Evolutionary conservation across 2,113 vertebrate species (phyloP), one percentile per base, ranked within the genome.

Genomic region (Manacus vitellinus): DNA sequence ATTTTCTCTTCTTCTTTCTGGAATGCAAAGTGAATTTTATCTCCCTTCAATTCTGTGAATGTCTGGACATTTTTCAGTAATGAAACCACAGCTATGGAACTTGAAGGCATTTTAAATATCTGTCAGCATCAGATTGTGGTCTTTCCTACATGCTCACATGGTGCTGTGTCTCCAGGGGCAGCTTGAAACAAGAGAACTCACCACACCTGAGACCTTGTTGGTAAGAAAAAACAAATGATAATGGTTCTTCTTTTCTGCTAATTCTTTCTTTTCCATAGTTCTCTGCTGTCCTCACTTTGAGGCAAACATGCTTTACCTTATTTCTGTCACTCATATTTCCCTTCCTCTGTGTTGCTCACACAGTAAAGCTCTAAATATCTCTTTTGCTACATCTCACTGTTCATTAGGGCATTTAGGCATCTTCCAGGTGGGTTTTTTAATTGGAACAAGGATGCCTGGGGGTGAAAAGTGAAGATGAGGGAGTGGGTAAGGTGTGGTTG

Each of bases 391-490:
- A 21, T 73, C 62, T 79, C 14, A 8, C 44, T 74, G 46, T 85
- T 96, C 74, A 80, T 92, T 84, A 72, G 67, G 80, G 47, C 79
- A 49, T 82, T 95, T 79, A 92, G 80, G 55, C 66, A 63, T 83
- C 63, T 89, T 92, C 59, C 59, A 88, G 93, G 71, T 92, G 86
- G 15, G 51, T 27, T 66, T 88, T 94, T 85, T 80, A 94, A 92
- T 88, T 93, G 82, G 55, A 93, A 71, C 49, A 83, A 85, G 54
- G 46, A 52, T 88, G 89, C 88, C 82, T 90, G 33, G 90, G 78
- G 87, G 58, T 49, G 46, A 66, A 89, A 84, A 80, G 55, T 66
- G 28, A 16, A 67, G 73, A 75, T 3, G 18, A 72, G 25, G 56
- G 75, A 89, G 22, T 0, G 0, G 63, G 25, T 9, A 5, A 44